A percentile compares a stretch with the other conserved stretches of the same genome.
These are phyloP conservation scores for Centruroides vittatus DNA, from an alignment of 1,140 invertebrate species.

Conservation along the genomic window DNA sequence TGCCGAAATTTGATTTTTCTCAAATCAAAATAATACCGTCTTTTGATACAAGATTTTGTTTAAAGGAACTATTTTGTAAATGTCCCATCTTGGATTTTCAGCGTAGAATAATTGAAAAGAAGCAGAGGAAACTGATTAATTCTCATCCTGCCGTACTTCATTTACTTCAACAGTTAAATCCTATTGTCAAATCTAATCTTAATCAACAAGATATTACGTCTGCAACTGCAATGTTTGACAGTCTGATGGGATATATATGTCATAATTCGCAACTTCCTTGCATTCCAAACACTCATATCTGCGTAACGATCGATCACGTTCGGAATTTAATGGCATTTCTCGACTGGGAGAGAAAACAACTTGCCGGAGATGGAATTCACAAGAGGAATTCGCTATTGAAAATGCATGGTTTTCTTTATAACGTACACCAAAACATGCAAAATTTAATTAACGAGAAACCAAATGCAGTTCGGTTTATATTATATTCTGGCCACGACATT, in stretches of 20 bases:
- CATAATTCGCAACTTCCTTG: constrained; percentile 65
- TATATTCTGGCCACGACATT: constrained; percentile 84
- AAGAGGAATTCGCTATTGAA: constrained; percentile 22
- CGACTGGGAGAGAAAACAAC: constrained; percentile 22
- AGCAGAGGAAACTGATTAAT: constrained; percentile 17
- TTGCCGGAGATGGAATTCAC: constrained; percentile 15
- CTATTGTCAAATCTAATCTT: constrained; percentile 40
- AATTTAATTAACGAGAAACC: constrained; percentile 60
- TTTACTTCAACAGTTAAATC: constrained; percentile 34
- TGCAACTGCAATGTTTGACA: constrained; percentile 59
- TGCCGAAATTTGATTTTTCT: constrained; percentile 41
- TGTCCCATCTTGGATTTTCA: constrained; percentile 51
- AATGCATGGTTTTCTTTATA: constrained; percentile 29
- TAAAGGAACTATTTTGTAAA: constrained; percentile 48
- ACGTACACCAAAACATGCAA: constrained; percentile 46
- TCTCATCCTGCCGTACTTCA: constrained; percentile 43
- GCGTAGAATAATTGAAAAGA: constrained; percentile 12
- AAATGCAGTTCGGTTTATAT: constrained; percentile 52
- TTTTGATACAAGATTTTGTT: constrained; percentile 70
- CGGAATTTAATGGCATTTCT: constrained; percentile 24
- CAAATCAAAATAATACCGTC: constrained; percentile 47
- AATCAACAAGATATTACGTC: constrained; percentile 40
- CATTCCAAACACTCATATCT: constrained; percentile 16
- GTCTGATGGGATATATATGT: constrained; percentile 64
- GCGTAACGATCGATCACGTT: constrained; percentile 23